phyloP scores from a whole-genome alignment of 2,888 invertebrate genomes.

The Ophion obscuratus region DNA sequence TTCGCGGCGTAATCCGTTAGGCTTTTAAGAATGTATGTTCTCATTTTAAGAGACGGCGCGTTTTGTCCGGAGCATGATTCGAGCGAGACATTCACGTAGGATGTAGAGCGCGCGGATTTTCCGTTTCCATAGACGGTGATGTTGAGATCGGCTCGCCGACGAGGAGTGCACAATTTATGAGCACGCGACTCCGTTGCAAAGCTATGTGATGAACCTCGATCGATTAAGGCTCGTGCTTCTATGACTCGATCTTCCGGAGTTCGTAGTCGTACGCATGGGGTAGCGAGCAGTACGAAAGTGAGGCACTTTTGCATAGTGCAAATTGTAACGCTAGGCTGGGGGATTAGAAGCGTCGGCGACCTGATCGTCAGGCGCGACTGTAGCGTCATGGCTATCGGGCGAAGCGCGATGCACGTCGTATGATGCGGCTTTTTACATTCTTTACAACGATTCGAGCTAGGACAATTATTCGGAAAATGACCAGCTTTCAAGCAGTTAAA shows the following conservation, averaged over 20 bases:
- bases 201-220: conserved; percentile 64
- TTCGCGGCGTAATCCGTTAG: too few species aligned
- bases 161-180: conserved; percentile 47
- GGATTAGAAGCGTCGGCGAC: too few species aligned
- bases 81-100: background rate
- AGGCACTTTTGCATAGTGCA: too few species aligned
- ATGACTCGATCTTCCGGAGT: conserved; percentile 14
- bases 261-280: conserved; percentile 21
- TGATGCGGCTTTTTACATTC: too few species aligned
- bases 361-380: too few species aligned
- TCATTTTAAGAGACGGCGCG: background rate
- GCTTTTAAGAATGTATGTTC: too few species aligned
- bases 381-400: too few species aligned
- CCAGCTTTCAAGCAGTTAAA: too few species aligned
- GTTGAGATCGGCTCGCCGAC: conserved; percentile 38
- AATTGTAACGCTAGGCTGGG: too few species aligned
- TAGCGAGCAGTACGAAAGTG: conserved; percentile 18
- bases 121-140: conserved; percentile 52
- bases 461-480: too few species aligned
- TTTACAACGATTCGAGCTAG: too few species aligned
- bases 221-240: conserved; percentile 32
- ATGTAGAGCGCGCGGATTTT: background rate
- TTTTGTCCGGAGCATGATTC: background rate
- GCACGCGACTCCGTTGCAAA: conserved; percentile 62
- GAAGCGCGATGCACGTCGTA: too few species aligned